These are phyloP conservation scores for Takifugu flavidus DNA, from an alignment of 2,113 vertebrate species.

Conservation along the genomic window DNA sequence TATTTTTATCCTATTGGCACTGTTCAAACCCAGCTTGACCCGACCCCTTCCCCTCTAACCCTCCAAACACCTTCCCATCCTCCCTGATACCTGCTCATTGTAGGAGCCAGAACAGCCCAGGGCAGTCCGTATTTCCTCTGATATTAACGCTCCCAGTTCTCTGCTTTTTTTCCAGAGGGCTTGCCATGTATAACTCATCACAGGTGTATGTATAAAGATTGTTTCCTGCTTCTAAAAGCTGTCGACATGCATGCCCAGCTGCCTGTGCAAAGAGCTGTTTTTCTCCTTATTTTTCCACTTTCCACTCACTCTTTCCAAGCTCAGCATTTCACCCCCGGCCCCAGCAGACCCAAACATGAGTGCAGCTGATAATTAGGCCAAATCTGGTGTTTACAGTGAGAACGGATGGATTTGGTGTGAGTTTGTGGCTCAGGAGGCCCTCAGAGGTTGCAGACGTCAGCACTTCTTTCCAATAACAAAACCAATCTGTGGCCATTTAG, in stretches of 20 bases:
- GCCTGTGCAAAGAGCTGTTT: conserved; percentile 72
- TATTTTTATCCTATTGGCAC: conserved; percentile 30
- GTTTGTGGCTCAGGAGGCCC: conserved; percentile 20
- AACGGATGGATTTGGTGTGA: conserved; percentile 9
- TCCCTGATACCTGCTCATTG: conserved; percentile 48
- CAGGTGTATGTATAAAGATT: conserved; percentile 79
- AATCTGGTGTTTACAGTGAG: conserved; percentile 29
- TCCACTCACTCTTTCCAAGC: conserved; percentile 65
- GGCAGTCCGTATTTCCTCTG: conserved; percentile 54
- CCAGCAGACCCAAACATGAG: not conserved
- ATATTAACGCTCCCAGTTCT: conserved; percentile 75
- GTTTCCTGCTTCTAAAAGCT: conserved; percentile 71
- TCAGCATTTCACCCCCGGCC: conserved; percentile 74
- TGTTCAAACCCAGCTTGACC: conserved; percentile 56
- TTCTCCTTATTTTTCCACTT: conserved; percentile 76
- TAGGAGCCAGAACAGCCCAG: conserved; percentile 38
- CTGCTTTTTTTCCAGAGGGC: conserved; percentile 76
- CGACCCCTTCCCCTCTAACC: conserved; percentile 51
- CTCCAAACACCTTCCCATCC: conserved; percentile 40
- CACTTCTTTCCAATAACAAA: conserved; percentile 5
- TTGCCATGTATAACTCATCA: conserved; percentile 79
- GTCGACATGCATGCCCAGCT: conserved; percentile 75
- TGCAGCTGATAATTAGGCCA: conserved; percentile 18
- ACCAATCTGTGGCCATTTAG: not conserved
- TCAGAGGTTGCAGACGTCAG: conserved; percentile 12